Evolutionary conservation across 2,113 vertebrate genomes (phyloP).

Genomic region (Oncorhynchus clarkii): DNA sequence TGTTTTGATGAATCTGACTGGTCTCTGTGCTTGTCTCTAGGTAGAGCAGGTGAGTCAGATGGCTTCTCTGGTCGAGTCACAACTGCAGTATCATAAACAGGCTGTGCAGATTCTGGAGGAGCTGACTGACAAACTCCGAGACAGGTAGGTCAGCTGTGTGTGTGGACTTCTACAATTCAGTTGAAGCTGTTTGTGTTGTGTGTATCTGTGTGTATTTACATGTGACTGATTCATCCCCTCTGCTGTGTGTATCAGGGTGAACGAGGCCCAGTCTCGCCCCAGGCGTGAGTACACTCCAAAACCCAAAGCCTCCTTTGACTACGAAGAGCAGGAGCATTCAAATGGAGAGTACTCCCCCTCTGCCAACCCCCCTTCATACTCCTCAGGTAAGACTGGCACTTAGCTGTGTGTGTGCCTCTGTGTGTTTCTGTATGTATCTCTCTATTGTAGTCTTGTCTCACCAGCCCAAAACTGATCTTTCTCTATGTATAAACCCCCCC

Average conservation of each 20-base stretch:
- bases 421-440: not conserved
- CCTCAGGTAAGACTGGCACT: conserved; percentile 53
- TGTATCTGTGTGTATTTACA: not conserved
- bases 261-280: conserved; percentile 81
- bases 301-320: conserved; percentile 79
- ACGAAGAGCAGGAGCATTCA: conserved; percentile 74
- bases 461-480: not conserved
- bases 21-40: conserved; percentile 59
- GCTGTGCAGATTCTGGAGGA: conserved; percentile 86
- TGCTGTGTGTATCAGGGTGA: conserved; percentile 71
- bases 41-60: conserved; percentile 97
- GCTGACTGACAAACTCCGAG: conserved; percentile 80
- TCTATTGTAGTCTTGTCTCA: not conserved
- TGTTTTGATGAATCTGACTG: not conserved
- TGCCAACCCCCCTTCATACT: conserved; percentile 50
- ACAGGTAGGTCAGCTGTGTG: conserved; percentile 67
- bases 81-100: conserved; percentile 91
- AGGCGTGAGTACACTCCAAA: conserved; percentile 83
- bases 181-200: not conserved
- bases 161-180: too few relatives aligned
- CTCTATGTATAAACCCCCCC: conserved; percentile 34
- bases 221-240: not conserved
- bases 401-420: too few relatives aligned
- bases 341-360: conserved; percentile 78
- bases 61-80: conserved; percentile 86